These are phyloP conservation scores for Cryptocephalus moraei DNA, from an alignment of 2,888 invertebrate species.

Conservation along the genomic window DNA sequence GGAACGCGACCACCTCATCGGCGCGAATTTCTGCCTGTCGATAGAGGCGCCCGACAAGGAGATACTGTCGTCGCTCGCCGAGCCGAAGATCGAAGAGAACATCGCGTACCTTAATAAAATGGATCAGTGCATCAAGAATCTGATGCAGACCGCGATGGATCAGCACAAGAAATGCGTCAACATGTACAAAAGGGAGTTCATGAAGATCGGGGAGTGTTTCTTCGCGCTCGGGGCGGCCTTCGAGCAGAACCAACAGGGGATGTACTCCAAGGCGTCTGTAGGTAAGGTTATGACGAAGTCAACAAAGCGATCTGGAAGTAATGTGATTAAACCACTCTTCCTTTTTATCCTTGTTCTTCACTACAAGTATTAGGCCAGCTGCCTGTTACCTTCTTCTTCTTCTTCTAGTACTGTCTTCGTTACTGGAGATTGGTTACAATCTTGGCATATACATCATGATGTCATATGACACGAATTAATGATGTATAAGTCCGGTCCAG, in stretches of 20 bases:
- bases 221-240: conserved; percentile 75
- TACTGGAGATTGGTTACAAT: too few species aligned
- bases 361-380: too few species aligned
- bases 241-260: conserved; percentile 60
- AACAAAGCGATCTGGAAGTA: too few species aligned
- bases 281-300: conserved; percentile 42
- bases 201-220: conserved; percentile 82
- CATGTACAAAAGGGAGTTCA: conserved; percentile 81
- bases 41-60: conserved; percentile 76
- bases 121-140: conserved; percentile 77
- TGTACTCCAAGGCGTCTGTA: conserved; percentile 59
- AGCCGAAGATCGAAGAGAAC: conserved; percentile 76
- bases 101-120: conserved; percentile 71
- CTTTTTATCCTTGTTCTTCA: too few species aligned
- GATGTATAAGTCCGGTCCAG: too few species aligned
- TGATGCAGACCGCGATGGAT: conserved; percentile 70
- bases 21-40: conserved; percentile 84
- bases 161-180: conserved; percentile 81
- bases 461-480: too few species aligned
- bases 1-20: conserved; percentile 85
- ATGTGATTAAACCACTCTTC: too few species aligned
- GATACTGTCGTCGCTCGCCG: conserved; percentile 62
- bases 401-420: too few species aligned
- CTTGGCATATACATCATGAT: too few species aligned
- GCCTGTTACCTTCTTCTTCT: too few species aligned